phyloP scores from a whole-genome alignment of 2,113 vertebrate genomes.

The Hypomesus transpacificus region DNA sequence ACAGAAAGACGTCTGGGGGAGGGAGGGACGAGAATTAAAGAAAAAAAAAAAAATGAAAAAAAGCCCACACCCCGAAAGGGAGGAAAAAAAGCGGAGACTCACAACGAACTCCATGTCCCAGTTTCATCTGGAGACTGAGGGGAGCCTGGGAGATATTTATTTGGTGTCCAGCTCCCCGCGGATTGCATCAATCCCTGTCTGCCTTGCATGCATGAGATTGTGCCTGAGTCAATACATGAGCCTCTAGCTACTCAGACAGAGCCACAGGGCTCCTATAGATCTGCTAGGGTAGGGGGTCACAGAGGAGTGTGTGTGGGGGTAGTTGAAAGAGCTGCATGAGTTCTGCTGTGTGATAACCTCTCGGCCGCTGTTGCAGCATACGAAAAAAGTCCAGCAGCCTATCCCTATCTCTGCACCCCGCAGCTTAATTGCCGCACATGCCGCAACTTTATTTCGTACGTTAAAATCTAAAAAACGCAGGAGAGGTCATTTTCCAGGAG shows the following conservation, averaged over 20 bases:
- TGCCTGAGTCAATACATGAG: slow-evolving; percentile 53
- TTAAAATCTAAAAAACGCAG: too few species aligned
- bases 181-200: slow-evolving; percentile 57
- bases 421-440: too few species aligned
- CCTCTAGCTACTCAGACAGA: slow-evolving; percentile 49
- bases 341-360: too few species aligned
- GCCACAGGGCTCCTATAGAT: slow-evolving; percentile 39
- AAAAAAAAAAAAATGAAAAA: neutral
- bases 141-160: slow-evolving; percentile 28
- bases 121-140: slow-evolving; percentile 53
- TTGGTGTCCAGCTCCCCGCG: slow-evolving; percentile 48
- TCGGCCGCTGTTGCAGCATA: too few species aligned
- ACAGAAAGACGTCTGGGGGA: slow-evolving; percentile 18
- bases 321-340: neutral
- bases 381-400: too few species aligned
- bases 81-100: neutral
- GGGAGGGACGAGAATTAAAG: neutral
- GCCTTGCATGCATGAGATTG: slow-evolving; percentile 41
- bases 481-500: too few species aligned
- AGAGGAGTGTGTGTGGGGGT: slow-evolving; percentile 13
- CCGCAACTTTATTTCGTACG: too few species aligned
- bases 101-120: slow-evolving; percentile 50
- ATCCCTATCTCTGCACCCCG: too few species aligned
- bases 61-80: neutral
- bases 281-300: slow-evolving; percentile 16